Conservation (phyloP, 2,797 vertebrate genomes). For the Macrochelys suwanniensis region DNA sequence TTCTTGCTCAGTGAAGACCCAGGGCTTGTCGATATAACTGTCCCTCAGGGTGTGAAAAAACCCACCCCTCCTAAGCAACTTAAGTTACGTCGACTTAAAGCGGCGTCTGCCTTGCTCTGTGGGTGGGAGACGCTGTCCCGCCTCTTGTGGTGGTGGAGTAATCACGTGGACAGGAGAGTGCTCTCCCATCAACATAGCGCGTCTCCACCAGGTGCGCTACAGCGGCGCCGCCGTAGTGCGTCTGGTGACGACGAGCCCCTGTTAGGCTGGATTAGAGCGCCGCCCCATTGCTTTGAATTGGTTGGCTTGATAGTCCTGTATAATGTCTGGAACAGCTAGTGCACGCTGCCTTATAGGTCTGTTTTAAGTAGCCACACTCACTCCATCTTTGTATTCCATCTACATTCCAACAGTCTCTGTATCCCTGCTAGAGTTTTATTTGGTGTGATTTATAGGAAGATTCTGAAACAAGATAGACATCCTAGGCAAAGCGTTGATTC, state of each 20-base stretch:
- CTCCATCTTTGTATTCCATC: not conserved
- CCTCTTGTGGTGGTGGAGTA: too few species aligned
- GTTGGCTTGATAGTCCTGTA: not conserved
- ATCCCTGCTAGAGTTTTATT: not conserved
- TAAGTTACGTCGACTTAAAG: too few species aligned
- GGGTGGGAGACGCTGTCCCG: too few species aligned
- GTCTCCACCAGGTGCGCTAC: too few species aligned
- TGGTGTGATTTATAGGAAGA: not conserved
- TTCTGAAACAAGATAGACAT: not conserved
- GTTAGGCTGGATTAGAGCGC: not conserved
- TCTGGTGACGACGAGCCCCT: too few species aligned
- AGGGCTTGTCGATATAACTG: too few species aligned
- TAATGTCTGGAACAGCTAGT: not conserved
- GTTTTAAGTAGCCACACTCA: fast-evolving
- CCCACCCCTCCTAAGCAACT: too few species aligned
- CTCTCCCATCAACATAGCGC: too few species aligned
- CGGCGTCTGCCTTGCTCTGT: too few species aligned
- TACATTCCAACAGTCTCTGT: fast-evolving
- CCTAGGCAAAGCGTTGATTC: not conserved
- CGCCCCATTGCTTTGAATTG: not conserved
- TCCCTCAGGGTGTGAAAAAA: too few species aligned
- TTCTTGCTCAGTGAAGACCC: not conserved
- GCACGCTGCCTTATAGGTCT: fast-evolving
- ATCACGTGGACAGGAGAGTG: too few species aligned
- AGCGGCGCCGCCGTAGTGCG: too few species aligned